Conservation (phyloP, 2,797 vertebrate genomes). For the Chiroxiphia lanceolata region DNA sequence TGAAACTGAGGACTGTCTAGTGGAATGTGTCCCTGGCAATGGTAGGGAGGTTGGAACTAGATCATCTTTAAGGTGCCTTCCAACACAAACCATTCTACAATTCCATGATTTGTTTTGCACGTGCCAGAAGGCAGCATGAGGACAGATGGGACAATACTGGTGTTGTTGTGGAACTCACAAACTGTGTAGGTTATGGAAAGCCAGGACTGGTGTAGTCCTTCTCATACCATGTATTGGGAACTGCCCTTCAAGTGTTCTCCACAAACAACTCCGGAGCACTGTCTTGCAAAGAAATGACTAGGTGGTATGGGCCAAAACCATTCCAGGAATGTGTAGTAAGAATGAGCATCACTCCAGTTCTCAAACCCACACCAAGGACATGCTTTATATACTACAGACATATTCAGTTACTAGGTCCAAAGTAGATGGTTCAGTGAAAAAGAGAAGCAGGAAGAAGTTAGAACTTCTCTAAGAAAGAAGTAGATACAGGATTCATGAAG, state of each 20-base stretch:
- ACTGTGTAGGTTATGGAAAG: neutral
- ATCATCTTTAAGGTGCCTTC: neutral
- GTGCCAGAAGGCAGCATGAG: neutral
- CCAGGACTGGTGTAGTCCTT: neutral
- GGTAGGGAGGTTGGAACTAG: neutral
- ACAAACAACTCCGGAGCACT: neutral
- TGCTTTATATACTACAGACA: neutral
- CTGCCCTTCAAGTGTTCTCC: neutral
- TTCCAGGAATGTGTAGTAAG: neutral
- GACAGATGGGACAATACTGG: neutral
- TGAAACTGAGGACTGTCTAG: neutral
- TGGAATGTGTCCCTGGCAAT: neutral
- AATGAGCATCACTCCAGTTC: neutral
- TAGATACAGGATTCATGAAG: neutral
- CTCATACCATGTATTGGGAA: neutral
- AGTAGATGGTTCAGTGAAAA: neutral
- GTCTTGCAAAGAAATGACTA: neutral
- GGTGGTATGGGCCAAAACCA: neutral
- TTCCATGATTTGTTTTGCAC: neutral
- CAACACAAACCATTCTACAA: neutral
- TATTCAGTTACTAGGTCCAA: neutral
- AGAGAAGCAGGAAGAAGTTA: neutral
- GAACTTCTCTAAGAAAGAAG: neutral
- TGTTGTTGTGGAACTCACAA: accelerated
- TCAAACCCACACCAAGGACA: neutral